Evolutionary conservation across 2,888 invertebrate species (phyloP).

Genomic region (Alcis repandata): DNA sequence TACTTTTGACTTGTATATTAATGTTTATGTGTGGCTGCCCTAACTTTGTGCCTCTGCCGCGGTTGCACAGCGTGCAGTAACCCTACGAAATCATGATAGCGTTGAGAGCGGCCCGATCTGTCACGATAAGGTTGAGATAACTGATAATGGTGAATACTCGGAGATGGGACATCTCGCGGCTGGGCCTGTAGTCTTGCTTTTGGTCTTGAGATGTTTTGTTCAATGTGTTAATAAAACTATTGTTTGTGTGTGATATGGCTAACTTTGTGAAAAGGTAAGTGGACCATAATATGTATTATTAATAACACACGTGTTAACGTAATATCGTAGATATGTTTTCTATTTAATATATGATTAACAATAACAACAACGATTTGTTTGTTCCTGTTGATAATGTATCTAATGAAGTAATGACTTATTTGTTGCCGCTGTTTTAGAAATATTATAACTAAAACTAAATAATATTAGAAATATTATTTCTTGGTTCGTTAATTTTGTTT

Average conservation of each 20-base stretch:
- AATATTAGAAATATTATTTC: too few species aligned
- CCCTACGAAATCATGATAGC: constrained; percentile 36
- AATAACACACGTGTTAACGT: too few species aligned
- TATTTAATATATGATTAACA: too few species aligned
- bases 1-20: too few species aligned
- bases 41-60: too few species aligned
- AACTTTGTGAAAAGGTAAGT: constrained; percentile 71
- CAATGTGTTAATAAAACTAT: constrained; percentile 23
- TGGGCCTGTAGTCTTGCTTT: constrained; percentile 47
- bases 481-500: too few species aligned
- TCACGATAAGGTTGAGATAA: constrained; percentile 71
- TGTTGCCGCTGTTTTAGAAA: too few species aligned
- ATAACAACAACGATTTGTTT: background rate
- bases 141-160: constrained; percentile 46
- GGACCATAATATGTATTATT: constrained; percentile 8
- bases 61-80: too few species aligned
- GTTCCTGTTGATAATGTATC: background rate
- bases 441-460: too few species aligned
- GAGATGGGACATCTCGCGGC: constrained; percentile 38
- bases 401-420: too few species aligned
- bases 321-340: too few species aligned
- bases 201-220: constrained; percentile 29
- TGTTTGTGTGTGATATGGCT: constrained; percentile 56
- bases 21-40: too few species aligned
- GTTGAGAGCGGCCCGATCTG: constrained; percentile 72